A percentile compares a stretch with the other conserved stretches of the same genome.
Conservation (phyloP, 2,797 vertebrate species). For the Phataginus tetradactyla region DNA sequence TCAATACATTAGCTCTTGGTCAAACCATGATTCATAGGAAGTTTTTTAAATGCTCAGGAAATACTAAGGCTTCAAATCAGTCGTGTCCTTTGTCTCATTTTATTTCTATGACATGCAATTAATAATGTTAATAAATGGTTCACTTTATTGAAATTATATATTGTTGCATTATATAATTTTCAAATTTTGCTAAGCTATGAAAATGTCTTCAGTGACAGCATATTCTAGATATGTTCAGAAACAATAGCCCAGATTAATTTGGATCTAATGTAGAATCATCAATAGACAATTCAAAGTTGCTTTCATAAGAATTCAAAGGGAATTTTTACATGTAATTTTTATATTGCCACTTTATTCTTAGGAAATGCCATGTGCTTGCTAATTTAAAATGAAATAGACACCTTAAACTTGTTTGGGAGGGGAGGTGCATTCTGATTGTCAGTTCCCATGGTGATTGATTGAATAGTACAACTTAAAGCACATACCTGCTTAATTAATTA, state of each 20-base stretch:
- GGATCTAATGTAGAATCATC: neutral
- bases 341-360: slow-evolving; percentile 19
- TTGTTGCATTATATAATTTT: neutral
- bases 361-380: neutral
- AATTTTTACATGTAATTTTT: neutral
- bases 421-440: neutral
- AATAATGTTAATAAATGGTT: neutral
- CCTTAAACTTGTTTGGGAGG: neutral
- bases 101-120: neutral
- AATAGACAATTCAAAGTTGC: neutral
- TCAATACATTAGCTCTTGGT: neutral
- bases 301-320: neutral
- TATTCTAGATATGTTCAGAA: slow-evolving; percentile 1
- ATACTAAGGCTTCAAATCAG: neutral
- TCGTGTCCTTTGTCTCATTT: neutral
- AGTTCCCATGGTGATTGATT: slow-evolving; percentile 6
- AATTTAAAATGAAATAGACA: slow-evolving; percentile 3
- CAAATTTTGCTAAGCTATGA: neutral
- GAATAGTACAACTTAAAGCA: slow-evolving; percentile 24
- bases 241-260: neutral
- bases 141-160: neutral
- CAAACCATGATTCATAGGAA: neutral
- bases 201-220: neutral
- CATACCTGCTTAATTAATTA: neutral
- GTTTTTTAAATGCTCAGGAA: neutral